These are phyloP conservation scores for Dendrolimus houi DNA, from an alignment of 2,888 invertebrate genomes.

Conservation along the genomic window DNA sequence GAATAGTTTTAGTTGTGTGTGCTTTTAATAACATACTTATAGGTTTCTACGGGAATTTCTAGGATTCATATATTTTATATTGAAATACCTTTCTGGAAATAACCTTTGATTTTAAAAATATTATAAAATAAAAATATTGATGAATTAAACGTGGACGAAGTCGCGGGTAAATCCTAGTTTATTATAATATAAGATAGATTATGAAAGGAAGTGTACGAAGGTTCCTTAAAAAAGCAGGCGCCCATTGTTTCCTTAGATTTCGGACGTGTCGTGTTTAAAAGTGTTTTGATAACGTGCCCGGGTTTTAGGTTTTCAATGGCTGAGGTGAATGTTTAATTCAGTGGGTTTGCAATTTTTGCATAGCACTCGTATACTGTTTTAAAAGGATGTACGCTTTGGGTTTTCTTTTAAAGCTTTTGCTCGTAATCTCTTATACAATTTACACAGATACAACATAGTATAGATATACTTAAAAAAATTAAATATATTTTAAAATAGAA, in stretches of 20 bases:
- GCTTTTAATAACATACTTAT: too few species aligned
- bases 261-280: slow-evolving; percentile 10
- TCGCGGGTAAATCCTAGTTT: slow-evolving; percentile 5
- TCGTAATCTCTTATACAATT: too few species aligned
- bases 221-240: neutral
- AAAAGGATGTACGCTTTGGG: neutral
- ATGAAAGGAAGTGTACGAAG: slow-evolving; percentile 6
- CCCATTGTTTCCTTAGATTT: slow-evolving; percentile 15
- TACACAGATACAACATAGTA: too few species aligned
- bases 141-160: neutral
- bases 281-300: slow-evolving; percentile 10
- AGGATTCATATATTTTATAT: too few species aligned
- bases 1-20: too few species aligned
- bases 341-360: neutral
- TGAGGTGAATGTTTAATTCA: slow-evolving; percentile 4
- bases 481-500: too few species aligned
- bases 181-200: neutral
- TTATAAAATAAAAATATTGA: too few species aligned
- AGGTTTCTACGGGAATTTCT: too few species aligned
- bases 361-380: neutral
- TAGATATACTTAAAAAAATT: too few species aligned
- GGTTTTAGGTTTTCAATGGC: slow-evolving; percentile 3
- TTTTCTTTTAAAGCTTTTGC: neutral
- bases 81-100: too few species aligned
- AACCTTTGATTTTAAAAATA: too few species aligned